Evolutionary conservation across 2,888 invertebrate species (phyloP).

Genomic region (Drosophila austrosaltans): DNA sequence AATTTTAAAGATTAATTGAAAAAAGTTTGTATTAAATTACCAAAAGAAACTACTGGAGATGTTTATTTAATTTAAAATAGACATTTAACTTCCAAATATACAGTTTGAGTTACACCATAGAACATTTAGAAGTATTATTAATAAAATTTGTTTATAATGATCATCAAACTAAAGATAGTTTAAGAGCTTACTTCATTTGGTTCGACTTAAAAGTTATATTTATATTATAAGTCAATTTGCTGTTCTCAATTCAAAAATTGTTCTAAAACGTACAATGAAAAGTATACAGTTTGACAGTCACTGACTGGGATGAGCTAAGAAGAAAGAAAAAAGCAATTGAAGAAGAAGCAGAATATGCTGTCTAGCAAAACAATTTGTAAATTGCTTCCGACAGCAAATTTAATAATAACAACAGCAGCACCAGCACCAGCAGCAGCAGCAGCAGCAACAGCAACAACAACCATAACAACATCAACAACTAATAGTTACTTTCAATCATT

Average conservation of each 20-base stretch:
- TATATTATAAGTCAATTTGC: conserved; percentile 2
- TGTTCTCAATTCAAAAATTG: not conserved
- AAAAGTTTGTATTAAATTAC: no score
- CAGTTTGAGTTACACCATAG: no score
- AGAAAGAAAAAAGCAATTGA: conserved; percentile 34
- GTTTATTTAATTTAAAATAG: no score
- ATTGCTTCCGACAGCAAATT: conserved; percentile 76
- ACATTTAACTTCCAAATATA: no score
- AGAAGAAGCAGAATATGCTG: conserved; percentile 51
- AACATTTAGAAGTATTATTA: no score
- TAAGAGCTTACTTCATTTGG: no score
- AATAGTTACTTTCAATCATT: conserved; percentile 78
- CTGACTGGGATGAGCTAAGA: not conserved
- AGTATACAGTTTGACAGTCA: not conserved
- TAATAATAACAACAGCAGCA: conserved; percentile 63
- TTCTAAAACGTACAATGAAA: not conserved
- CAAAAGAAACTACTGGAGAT: no score
- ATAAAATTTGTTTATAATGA: no score
- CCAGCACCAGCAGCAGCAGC: not conserved
- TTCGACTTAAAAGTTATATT: no score
- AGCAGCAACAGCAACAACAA: conserved; percentile 1
- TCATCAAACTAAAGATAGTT: no score
- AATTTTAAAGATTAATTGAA: no score
- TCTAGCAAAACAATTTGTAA: conserved; percentile 75
- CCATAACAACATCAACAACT: conserved; percentile 51